These are phyloP conservation scores for Noctua janthe DNA, from an alignment of 2,888 invertebrate species.

Conservation along the genomic window DNA sequence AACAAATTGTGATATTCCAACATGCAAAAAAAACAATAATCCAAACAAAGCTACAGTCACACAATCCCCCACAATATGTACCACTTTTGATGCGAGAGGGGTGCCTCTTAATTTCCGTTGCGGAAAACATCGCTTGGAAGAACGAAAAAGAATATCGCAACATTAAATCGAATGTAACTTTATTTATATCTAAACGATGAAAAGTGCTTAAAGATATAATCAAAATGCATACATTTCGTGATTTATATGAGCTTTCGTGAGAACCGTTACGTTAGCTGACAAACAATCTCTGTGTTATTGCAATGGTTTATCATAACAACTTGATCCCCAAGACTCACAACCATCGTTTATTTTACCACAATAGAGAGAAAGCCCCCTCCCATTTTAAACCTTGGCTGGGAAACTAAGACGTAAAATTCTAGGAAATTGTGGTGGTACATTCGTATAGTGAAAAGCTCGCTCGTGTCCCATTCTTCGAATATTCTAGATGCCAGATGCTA, in stretches of 20 bases:
- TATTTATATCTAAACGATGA: constrained; percentile 12
- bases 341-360: background rate
- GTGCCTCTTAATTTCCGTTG: constrained; percentile 74
- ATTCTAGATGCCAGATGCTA: background rate
- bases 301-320: background rate
- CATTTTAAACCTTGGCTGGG: too few species aligned
- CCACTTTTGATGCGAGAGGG: constrained; percentile 71
- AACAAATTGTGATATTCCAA: too few species aligned
- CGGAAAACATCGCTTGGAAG: constrained; percentile 65
- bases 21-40: background rate
- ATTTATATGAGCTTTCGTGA: constrained; percentile 4
- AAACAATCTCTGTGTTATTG: constrained; percentile 4
- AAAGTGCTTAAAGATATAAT: constrained; percentile 39
- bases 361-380: background rate
- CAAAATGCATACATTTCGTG: constrained; percentile 25
- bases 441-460: background rate
- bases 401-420: background rate
- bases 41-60: constrained; percentile 23
- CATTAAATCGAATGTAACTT: constrained; percentile 48
- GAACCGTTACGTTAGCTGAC: background rate
- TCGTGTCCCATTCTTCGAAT: background rate
- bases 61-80: constrained; percentile 41
- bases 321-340: background rate
- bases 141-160: constrained; percentile 59
- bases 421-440: background rate